Evolutionary conservation across 2,113 vertebrate species (phyloP).

Genomic region (Callospermophilus lateralis): DNA sequence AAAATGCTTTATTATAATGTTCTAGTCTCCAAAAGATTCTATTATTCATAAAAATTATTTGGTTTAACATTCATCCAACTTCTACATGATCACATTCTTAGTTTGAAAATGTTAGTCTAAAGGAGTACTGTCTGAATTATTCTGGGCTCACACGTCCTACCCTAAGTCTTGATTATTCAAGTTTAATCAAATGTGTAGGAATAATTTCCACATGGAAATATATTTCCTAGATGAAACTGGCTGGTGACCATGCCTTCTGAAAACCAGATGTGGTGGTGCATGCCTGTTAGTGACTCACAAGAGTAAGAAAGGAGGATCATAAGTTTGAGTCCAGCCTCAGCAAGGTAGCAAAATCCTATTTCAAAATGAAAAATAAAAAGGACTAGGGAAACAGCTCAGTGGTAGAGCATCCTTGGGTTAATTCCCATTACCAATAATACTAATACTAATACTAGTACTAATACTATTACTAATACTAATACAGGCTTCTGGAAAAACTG

Average conservation of each 20-base stretch:
- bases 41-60: constrained; percentile 10
- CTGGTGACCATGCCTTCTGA: constrained; percentile 81
- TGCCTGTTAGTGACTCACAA: not conserved
- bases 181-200: constrained; percentile 78
- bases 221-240: constrained; percentile 78
- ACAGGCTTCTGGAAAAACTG: constrained; percentile 79
- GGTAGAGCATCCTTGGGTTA: not conserved
- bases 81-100: not conserved
- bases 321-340: not conserved
- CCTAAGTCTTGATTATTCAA: constrained; percentile 69
- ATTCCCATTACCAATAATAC: not conserved
- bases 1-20: constrained; percentile 61
- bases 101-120: constrained; percentile 55
- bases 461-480: not conserved
- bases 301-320: not conserved
- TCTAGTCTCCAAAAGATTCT: constrained; percentile 17
- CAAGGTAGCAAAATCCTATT: not conserved
- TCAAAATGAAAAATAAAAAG: not conserved
- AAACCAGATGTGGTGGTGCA: not conserved
- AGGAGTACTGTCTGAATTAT: constrained; percentile 48
- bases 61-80: constrained; percentile 1
- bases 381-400: not conserved
- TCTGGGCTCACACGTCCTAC: constrained; percentile 58
- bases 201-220: constrained; percentile 73
- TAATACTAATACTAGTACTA: no score